Percentiles rank a stretch among this genome's conserved stretches.
Evolutionary conservation across 2,113 vertebrate genomes (phyloP).

Genomic region (Oryzias celebensis): DNA sequence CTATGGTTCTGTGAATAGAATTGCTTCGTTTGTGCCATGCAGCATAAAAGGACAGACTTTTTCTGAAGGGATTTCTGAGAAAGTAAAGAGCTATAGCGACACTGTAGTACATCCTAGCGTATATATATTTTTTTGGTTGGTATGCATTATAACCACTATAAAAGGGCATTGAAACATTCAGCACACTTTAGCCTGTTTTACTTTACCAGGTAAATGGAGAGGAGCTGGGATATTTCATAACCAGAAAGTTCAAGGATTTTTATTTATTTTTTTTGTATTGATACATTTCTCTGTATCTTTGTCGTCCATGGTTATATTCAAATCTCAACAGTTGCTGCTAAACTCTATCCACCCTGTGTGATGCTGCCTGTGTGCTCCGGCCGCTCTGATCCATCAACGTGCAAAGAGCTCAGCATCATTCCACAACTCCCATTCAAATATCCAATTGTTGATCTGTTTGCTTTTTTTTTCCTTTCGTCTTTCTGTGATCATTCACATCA

Average conservation of each 20-base stretch:
- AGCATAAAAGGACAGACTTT: conserved; percentile 40
- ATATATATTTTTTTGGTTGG: conserved; percentile 67
- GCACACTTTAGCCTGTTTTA: conserved; percentile 67
- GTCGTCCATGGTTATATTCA: conserved; percentile 66
- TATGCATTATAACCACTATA: conserved; percentile 81
- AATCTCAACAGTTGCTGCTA: conserved; percentile 76
- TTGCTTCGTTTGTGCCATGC: conserved; percentile 42
- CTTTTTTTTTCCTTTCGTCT: conserved; percentile 41
- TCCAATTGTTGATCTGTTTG: conserved; percentile 44
- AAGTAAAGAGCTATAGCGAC: conserved; percentile 65
- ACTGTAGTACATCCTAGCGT: conserved; percentile 67
- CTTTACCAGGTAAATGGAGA: conserved; percentile 55
- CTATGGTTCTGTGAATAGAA: conserved; percentile 59
- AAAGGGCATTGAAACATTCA: conserved; percentile 80
- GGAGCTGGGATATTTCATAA: conserved; percentile 52
- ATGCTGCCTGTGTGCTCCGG: conserved; percentile 50
- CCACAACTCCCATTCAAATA: conserved; percentile 33
- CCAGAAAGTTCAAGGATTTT: conserved; percentile 57
- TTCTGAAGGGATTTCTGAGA: conserved; percentile 55
- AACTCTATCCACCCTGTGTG: conserved; percentile 61
- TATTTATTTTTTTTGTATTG: conserved; percentile 45
- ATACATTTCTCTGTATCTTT: conserved; percentile 64
- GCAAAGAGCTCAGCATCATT: conserved; percentile 56
- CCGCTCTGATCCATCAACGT: conserved; percentile 38
- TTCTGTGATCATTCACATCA: conserved; percentile 47